Conservation (phyloP, 1,140 invertebrate species). For the Papilio polytes region DNA sequence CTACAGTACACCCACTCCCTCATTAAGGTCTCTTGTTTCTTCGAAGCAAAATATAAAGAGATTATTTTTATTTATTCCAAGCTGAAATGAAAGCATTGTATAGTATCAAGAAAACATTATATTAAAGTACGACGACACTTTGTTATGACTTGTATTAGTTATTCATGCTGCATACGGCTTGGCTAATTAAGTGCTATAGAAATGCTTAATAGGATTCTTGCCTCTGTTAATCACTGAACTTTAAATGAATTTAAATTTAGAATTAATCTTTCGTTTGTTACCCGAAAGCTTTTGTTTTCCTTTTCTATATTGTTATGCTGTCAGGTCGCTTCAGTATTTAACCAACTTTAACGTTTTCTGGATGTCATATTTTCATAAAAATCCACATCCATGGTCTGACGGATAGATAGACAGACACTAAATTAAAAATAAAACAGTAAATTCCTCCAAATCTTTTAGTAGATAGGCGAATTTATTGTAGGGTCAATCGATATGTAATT, state of each 20-base stretch:
- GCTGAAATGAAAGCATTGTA: not conserved
- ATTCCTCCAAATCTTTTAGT: too few relatives aligned
- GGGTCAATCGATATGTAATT: too few relatives aligned
- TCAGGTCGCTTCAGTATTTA: too few relatives aligned
- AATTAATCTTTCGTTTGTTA: not conserved
- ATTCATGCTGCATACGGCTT: conserved; percentile 8
- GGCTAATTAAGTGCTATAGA: not conserved
- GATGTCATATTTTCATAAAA: too few relatives aligned
- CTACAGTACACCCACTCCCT: not conserved
- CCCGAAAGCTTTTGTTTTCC: not conserved
- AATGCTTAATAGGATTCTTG: not conserved
- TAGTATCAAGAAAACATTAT: not conserved
- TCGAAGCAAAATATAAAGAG: not conserved
- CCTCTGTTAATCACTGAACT: not conserved
- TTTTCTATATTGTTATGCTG: not conserved
- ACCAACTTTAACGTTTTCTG: too few relatives aligned
- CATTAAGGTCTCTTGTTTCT: not conserved
- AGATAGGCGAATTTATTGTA: too few relatives aligned
- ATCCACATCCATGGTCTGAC: too few relatives aligned
- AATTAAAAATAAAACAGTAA: too few relatives aligned
- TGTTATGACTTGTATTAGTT: not conserved
- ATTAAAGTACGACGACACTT: not conserved
- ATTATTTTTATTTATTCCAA: not conserved
- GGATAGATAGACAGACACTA: too few relatives aligned
- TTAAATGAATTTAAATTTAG: not conserved